These are phyloP conservation scores for Brachirus orientalis DNA, from an alignment of 2,113 vertebrate genomes.

Conservation along the genomic window DNA sequence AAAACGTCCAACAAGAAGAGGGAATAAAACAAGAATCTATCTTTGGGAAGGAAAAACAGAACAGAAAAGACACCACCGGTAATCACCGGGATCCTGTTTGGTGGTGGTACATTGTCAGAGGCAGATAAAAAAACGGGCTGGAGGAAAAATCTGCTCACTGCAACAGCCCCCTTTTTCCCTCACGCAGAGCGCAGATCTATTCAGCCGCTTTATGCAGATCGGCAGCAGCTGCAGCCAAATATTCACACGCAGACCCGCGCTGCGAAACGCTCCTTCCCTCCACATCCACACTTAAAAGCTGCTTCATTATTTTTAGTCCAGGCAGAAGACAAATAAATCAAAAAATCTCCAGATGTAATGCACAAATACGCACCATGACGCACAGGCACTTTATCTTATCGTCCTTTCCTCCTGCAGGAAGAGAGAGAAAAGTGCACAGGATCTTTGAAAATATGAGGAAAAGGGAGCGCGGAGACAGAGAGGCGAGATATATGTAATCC, in stretches of 20 bases:
- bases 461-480: constrained; percentile 1
- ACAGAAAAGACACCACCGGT: constrained; percentile 39
- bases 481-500: constrained; percentile 54
- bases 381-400: constrained; percentile 23
- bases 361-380: constrained; percentile 52
- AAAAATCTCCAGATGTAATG: constrained; percentile 48
- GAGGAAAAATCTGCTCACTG: constrained; percentile 54
- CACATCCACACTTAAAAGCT: constrained; percentile 25
- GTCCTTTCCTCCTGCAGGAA: constrained; percentile 11
- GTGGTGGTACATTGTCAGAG: constrained; percentile 64
- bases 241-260: constrained; percentile 54
- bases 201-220: constrained; percentile 63
- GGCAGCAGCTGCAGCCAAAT: constrained; percentile 57
- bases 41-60: constrained; percentile 31
- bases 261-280: constrained; percentile 45
- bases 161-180: too few species aligned
- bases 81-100: constrained; percentile 45
- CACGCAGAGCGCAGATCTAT: constrained; percentile 64
- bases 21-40: constrained; percentile 29
- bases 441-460: background rate
- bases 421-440: constrained; percentile 15
- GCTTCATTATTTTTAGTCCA: constrained; percentile 57
- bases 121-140: constrained; percentile 9
- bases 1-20: constrained; percentile 1
- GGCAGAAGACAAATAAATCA: too few species aligned